Base-by-base conservation (phyloP, 2,113 vertebrate species). In the Eublepharis macularius region DNA sequence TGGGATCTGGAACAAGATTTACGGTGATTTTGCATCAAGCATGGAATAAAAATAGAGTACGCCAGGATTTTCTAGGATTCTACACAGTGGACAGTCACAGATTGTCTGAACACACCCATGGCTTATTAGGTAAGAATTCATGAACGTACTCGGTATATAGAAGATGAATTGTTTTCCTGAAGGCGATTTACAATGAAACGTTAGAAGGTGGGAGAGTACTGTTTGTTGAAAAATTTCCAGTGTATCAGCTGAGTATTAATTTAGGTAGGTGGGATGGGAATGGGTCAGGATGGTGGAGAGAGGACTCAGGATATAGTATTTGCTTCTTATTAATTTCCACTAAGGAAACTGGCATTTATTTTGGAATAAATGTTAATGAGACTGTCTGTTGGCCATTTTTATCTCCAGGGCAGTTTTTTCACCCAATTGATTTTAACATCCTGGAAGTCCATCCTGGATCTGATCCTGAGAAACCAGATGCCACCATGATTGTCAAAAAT, bases 371-470 rank as follows among this genome's bases (percentile, higher is more conserved):
- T 17, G 19, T 7, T 47, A 76, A 34, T 36, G 12, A 29, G n/a
- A n/a, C n/a, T n/a, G n/a, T 87, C 26, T 51, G 0, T 4, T 83
- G 24, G 83, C 36, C 89, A 13, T 1, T 65, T 89, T 68, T 29
- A 88, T 87, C 91, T 92, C 41, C 91, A 99, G 99, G 98, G 77
- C 99, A 99, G 91, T 99, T 99, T 94, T 98, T 98, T 89, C 97
- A 94, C 32, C 96, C 97, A 16, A 88, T 99, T 91, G 90, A 97
- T 65, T 99, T 97, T 93, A 94, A 97, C 86, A 98, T 99, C 84
- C 95, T 96, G 86, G 94, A 97, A 60, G 29, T 98, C 87, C 98
- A 95, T 86, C 94, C 94, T 81, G 97, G 98, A 6, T 91, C 97
- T 47, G 96, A 97, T 76, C 96, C 96, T 47, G 95, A 96, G 82